Percentiles rank a stretch among this genome's conserved stretches.
Evolutionary conservation across 1,140 invertebrate species (phyloP).

Genomic region (Holotrichia oblita): DNA sequence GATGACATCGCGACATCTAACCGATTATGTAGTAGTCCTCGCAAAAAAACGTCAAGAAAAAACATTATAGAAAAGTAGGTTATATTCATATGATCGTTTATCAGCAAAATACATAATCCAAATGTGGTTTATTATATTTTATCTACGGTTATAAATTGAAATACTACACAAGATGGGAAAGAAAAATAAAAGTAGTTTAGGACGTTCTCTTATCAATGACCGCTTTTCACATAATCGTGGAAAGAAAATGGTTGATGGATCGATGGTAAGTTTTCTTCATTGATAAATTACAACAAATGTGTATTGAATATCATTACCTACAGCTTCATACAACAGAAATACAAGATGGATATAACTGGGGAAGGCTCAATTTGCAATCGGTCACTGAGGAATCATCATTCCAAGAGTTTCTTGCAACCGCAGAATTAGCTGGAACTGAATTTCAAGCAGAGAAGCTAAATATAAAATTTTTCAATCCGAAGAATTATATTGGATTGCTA

Average conservation of each 20-base stretch:
- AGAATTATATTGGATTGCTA: constrained; percentile 69
- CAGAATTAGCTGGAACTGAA: constrained; percentile 91
- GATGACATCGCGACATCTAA: no score
- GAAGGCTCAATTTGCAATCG: constrained; percentile 87
- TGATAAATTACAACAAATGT: constrained; percentile 38
- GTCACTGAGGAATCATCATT: constrained; percentile 96
- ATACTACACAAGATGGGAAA: constrained; percentile 67
- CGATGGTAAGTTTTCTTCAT: constrained; percentile 65
- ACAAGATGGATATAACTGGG: constrained; percentile 91
- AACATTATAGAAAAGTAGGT: no score
- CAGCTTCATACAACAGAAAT: constrained; percentile 89
- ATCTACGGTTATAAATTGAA: no score
- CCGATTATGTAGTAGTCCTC: no score
- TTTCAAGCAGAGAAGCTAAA: constrained; percentile 93
- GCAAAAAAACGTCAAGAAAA: no score
- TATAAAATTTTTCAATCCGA: constrained; percentile 78
- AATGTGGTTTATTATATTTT: no score
- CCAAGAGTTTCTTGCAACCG: constrained; percentile 95
- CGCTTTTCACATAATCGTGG: constrained; percentile 71
- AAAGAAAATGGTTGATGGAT: constrained; percentile 69
- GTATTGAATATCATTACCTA: constrained; percentile 42
- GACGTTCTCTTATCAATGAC: constrained; percentile 79
- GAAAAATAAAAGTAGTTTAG: constrained; percentile 66
- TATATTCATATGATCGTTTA: no score
- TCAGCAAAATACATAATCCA: no score